Evolutionary conservation across 2,113 vertebrate species (phyloP).

Genomic region (Odocoileus hemionus): DNA sequence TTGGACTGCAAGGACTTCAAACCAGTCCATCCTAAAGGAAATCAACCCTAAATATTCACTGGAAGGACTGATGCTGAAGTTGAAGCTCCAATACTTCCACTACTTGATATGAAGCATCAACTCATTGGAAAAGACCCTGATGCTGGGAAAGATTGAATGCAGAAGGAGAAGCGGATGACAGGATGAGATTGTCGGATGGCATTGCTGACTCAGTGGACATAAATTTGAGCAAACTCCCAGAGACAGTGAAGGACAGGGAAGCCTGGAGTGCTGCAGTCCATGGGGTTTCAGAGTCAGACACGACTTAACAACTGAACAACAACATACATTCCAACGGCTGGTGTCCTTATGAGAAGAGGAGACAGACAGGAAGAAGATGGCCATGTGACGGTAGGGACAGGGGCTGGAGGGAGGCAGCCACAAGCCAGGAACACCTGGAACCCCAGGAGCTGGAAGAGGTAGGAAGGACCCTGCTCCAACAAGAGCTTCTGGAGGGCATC

Average conservation of each 20-base stretch:
- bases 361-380: neutral
- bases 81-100: neutral
- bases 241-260: neutral
- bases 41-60: neutral
- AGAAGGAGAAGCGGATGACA: neutral
- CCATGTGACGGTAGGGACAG: rapidly evolving
- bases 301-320: neutral
- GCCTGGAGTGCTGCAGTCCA: neutral
- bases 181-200: neutral
- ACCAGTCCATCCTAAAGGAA: neutral
- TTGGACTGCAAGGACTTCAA: neutral
- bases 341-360: neutral
- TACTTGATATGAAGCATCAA: neutral
- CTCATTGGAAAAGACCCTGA: neutral
- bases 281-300: neutral
- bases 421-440: rapidly evolving
- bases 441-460: neutral
- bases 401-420: rapidly evolving
- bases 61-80: neutral
- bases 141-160: neutral
- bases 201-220: neutral
- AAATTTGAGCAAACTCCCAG: neutral
- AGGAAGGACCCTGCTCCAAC: neutral
- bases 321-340: rapidly evolving
- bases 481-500: rapidly evolving